These are phyloP conservation scores for Ammodytes marinus DNA, from an alignment of 2,113 vertebrate genomes.

Conservation along the genomic window DNA sequence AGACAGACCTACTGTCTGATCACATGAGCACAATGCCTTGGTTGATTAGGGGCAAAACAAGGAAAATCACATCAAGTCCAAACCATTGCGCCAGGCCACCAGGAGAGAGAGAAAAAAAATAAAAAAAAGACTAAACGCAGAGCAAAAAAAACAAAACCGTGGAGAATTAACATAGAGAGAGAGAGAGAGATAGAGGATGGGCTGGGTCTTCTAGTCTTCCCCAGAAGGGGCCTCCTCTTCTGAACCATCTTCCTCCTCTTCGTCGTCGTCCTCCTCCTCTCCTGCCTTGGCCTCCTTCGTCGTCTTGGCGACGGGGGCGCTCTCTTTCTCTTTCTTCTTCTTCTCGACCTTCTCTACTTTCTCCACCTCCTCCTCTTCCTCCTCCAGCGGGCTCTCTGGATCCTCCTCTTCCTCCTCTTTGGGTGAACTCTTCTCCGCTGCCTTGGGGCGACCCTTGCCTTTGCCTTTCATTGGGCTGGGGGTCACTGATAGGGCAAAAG, in stretches of 20 bases:
- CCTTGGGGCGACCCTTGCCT: slow-evolving; percentile 97
- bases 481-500: slow-evolving; percentile 85
- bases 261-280: slow-evolving; percentile 88
- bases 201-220: slow-evolving; percentile 91
- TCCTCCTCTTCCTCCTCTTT: slow-evolving; percentile 92
- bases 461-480: slow-evolving; percentile 98
- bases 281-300: slow-evolving; percentile 84
- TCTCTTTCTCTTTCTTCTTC: slow-evolving; percentile 73
- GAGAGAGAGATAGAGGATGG: slow-evolving; percentile 63
- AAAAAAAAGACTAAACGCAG: slow-evolving; percentile 62
- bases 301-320: slow-evolving; percentile 89
- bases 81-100: slow-evolving; percentile 86
- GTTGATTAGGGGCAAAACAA: slow-evolving; percentile 33
- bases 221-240: slow-evolving; percentile 97
- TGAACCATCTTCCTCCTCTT: slow-evolving; percentile 92
- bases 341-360: slow-evolving; percentile 87
- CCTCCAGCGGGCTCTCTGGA: slow-evolving; percentile 89
- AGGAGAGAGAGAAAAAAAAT: slow-evolving; percentile 42
- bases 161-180: slow-evolving; percentile 56
- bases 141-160: slow-evolving; percentile 59
- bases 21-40: slow-evolving; percentile 39
- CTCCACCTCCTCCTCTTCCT: slow-evolving; percentile 86
- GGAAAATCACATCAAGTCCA: slow-evolving; percentile 73
- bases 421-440: slow-evolving; percentile 94
- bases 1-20: slow-evolving; percentile 1